A percentile compares a stretch with the other conserved stretches of the same genome.
Conservation (phyloP, 1,140 invertebrate genomes). For the Microplitis demolitor region DNA sequence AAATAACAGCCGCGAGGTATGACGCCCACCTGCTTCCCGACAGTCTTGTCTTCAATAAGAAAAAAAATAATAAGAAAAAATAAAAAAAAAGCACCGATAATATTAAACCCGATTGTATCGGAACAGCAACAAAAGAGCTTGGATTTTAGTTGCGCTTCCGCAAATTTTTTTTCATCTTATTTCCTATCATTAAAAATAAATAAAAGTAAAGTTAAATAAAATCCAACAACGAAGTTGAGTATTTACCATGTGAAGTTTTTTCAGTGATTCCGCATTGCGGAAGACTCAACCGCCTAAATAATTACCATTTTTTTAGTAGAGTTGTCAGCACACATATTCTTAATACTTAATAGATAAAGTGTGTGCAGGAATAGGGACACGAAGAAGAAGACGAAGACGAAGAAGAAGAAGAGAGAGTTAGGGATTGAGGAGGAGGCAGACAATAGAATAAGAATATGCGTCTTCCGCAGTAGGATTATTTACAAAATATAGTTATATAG, state of each 20-base stretch:
- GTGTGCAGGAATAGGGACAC: neutral
- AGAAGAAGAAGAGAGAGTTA: neutral
- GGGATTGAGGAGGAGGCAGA: neutral
- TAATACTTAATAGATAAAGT: neutral
- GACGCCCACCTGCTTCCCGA: constrained; percentile 33
- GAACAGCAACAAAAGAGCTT: neutral
- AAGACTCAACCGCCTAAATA: neutral
- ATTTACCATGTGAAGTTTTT: neutral
- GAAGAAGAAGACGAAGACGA: neutral
- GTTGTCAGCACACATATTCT: neutral
- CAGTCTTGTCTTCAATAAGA: constrained; percentile 19
- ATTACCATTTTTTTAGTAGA: neutral
- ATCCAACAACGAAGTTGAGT: neutral
- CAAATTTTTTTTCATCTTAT: neutral
- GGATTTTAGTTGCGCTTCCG: neutral
- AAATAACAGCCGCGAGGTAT: constrained; percentile 20
- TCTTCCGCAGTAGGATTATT: neutral
- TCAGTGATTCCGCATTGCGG: neutral
- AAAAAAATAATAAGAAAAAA: neutral
- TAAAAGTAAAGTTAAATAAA: neutral
- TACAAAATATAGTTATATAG: neutral
- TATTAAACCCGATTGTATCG: too few species aligned
- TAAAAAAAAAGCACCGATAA: neutral
- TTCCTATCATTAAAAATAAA: neutral
- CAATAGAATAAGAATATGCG: too few species aligned